These are phyloP conservation scores for Oxystoma pomonae DNA, from an alignment of 2,888 invertebrate genomes.

Conservation along the genomic window DNA sequence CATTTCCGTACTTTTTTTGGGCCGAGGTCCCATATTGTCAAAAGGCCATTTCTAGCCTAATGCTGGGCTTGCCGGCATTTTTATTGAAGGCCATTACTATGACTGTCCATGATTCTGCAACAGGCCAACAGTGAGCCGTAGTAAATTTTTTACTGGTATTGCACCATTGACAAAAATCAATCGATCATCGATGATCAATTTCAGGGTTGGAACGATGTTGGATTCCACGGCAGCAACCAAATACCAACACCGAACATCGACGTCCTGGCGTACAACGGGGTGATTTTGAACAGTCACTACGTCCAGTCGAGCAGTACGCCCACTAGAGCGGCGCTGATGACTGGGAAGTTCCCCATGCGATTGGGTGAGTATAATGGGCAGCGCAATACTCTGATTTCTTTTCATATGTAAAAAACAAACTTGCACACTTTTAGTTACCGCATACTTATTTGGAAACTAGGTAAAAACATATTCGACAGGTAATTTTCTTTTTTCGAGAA, in stretches of 20 bases:
- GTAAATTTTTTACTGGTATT: not conserved
- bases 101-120: too few relatives aligned
- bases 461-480: too few relatives aligned
- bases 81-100: not conserved
- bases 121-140: too few relatives aligned
- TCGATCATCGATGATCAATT: too few relatives aligned
- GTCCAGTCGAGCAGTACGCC: slow-evolving; percentile 84
- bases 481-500: too few relatives aligned
- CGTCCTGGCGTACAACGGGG: slow-evolving; percentile 76
- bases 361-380: slow-evolving; percentile 62
- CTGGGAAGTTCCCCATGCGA: slow-evolving; percentile 85
- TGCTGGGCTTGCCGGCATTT: not conserved
- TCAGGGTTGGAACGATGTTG: slow-evolving; percentile 90
- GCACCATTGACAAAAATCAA: too few relatives aligned
- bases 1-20: too few relatives aligned
- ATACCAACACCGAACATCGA: slow-evolving; percentile 90
- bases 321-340: slow-evolving; percentile 74
- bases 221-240: slow-evolving; percentile 84
- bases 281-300: slow-evolving; percentile 83
- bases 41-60: too few relatives aligned
- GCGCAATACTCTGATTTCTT: too few relatives aligned
- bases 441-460: too few relatives aligned
- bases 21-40: not conserved
- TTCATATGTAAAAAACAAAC: too few relatives aligned
- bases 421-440: too few relatives aligned